Evolutionary conservation across 2,888 invertebrate species (phyloP).

Genomic region (Encarsia formosa): DNA sequence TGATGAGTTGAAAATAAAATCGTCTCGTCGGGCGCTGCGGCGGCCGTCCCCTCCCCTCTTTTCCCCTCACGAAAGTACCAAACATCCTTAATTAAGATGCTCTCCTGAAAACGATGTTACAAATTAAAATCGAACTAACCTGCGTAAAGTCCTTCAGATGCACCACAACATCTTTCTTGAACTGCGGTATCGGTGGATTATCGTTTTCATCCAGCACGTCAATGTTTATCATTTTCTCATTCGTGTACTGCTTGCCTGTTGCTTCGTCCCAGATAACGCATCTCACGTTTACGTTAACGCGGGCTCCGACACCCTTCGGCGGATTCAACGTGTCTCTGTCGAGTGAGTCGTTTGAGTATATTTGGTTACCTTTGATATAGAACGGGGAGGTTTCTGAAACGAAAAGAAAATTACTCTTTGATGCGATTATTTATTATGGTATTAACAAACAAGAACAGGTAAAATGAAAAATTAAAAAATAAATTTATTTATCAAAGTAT

Average conservation of each 20-base stretch:
- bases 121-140: too few relatives aligned
- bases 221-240: slow-evolving; percentile 48
- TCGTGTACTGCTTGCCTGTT: slow-evolving; percentile 42
- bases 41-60: not conserved
- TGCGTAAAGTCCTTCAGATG: slow-evolving; percentile 41
- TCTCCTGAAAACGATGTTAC: too few relatives aligned
- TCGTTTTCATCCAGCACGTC: slow-evolving; percentile 55
- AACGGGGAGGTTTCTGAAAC: too few relatives aligned
- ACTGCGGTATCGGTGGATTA: slow-evolving; percentile 51
- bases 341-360: slow-evolving; percentile 49
- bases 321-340: slow-evolving; percentile 50
- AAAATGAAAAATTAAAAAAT: not conserved
- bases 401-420: too few relatives aligned
- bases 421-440: too few relatives aligned
- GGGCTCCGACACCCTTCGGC: slow-evolving; percentile 46
- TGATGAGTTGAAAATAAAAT: too few relatives aligned
- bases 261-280: slow-evolving; percentile 51
- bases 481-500: too few relatives aligned
- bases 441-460: not conserved
- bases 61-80: too few relatives aligned
- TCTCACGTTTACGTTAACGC: slow-evolving; percentile 44
- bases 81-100: too few relatives aligned
- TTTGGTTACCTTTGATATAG: too few relatives aligned
- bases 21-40: not conserved
- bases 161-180: slow-evolving; percentile 41